phyloP scores from a whole-genome alignment of 2,113 vertebrate species.

The Corythaeola cristata region DNA sequence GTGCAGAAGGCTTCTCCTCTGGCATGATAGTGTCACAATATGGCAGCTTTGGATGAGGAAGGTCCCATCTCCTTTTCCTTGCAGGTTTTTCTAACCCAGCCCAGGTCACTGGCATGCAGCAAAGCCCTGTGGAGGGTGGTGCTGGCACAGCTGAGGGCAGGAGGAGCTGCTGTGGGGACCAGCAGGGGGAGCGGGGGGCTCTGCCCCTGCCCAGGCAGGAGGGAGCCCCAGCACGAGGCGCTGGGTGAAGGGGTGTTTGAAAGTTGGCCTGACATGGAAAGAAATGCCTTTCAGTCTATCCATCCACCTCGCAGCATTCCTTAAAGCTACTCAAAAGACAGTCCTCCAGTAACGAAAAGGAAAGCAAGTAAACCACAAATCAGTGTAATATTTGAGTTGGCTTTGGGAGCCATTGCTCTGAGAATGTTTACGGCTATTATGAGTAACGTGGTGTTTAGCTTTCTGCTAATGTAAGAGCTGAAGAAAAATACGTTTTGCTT shows the following conservation, averaged over 20 bases:
- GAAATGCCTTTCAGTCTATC: neutral
- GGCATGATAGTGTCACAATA: neutral
- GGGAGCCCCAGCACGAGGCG: neutral
- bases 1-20: neutral
- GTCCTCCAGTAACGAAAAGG: slow-evolving; percentile 1
- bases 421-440: slow-evolving; percentile 36
- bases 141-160: fast-evolving
- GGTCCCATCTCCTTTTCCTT: neutral
- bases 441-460: slow-evolving; percentile 14
- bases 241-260: neutral
- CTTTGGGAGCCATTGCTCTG: slow-evolving; percentile 17
- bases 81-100: neutral
- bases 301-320: slow-evolving; percentile 2
- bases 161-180: neutral
- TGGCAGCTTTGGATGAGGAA: neutral
- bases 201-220: neutral
- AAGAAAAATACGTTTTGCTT: slow-evolving; percentile 39
- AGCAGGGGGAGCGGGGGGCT: neutral
- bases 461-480: slow-evolving; percentile 36
- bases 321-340: neutral
- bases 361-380: slow-evolving; percentile 54
- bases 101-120: neutral
- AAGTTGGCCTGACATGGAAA: neutral
- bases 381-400: slow-evolving; percentile 43
- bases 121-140: neutral